Conservation (phyloP, 2,888 invertebrate species). For the Pegoplata infirma region DNA sequence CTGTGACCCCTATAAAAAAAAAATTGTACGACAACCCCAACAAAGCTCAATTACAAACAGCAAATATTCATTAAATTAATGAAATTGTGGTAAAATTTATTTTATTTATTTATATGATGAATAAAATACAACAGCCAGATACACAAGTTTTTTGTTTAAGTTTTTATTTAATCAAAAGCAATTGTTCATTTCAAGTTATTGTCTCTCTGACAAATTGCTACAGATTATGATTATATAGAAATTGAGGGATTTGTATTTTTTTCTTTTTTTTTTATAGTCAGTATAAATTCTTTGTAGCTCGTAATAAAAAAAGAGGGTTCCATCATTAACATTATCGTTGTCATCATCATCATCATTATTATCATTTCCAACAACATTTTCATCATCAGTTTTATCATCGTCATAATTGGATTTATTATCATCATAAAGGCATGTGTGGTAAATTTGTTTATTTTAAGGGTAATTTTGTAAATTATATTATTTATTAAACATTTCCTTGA, state of each 20-base stretch:
- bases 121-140: neutral
- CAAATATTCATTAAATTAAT: constrained; percentile 58
- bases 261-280: neutral
- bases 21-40: constrained; percentile 17
- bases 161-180: constrained; percentile 65
- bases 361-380: constrained; percentile 15
- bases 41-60: constrained; percentile 52
- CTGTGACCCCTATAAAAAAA: constrained; percentile 37
- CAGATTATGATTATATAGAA: no score
- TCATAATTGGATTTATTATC: constrained; percentile 63
- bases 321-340: constrained; percentile 20
- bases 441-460: constrained; percentile 16
- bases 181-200: constrained; percentile 67
- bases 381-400: constrained; percentile 35
- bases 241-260: neutral
- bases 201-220: constrained; percentile 50
- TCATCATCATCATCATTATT: constrained; percentile 30
- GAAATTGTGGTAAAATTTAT: constrained; percentile 62
- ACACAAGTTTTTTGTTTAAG: neutral
- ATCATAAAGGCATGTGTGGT: constrained; percentile 15
- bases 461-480: constrained; percentile 42
- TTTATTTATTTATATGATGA: constrained; percentile 15
- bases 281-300: neutral
- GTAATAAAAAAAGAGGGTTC: constrained; percentile 5
- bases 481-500: constrained; percentile 55